Conservation (phyloP, 1,140 invertebrate genomes). For the Lethrus apterus region DNA sequence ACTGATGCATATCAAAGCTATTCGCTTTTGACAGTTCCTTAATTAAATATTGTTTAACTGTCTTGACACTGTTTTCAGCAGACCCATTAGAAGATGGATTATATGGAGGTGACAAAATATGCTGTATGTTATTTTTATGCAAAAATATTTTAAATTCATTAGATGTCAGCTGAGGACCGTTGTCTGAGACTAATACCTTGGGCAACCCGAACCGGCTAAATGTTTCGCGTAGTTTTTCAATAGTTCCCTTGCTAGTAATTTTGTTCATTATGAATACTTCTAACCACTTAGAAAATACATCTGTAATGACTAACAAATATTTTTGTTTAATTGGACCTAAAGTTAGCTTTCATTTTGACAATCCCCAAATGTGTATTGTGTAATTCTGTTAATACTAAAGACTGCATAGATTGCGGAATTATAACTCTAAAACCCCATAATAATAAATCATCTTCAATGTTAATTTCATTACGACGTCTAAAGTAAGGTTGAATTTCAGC, state of each 20-base stretch:
- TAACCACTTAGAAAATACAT: conserved; percentile 2
- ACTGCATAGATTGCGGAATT: conserved; percentile 14
- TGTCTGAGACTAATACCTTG: conserved; percentile 16
- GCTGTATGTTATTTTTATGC: conserved; percentile 4
- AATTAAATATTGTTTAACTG: no score
- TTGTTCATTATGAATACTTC: conserved; percentile 14
- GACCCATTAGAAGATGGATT: conserved; percentile 15
- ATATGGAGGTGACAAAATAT: conserved; percentile 10
- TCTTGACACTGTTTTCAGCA: conserved; percentile 17
- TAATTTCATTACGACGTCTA: background rate
- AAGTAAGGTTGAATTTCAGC: background rate
- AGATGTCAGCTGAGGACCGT: conserved; percentile 19
- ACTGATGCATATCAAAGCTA: no score
- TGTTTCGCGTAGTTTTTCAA: conserved; percentile 5
- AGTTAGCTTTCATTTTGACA: conserved; percentile 30
- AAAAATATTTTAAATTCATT: conserved; percentile 22
- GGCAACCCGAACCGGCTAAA: conserved; percentile 16
- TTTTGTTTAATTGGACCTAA: conserved; percentile 8
- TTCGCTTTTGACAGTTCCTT: no score
- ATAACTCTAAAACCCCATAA: conserved; percentile 14
- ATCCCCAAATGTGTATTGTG: conserved; percentile 27
- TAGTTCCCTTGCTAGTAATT: conserved; percentile 19
- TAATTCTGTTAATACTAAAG: conserved; percentile 13
- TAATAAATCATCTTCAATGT: no score
- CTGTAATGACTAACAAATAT: background rate